Conservation (phyloP, 1,140 invertebrate genomes). For the Aethina tumida region DNA sequence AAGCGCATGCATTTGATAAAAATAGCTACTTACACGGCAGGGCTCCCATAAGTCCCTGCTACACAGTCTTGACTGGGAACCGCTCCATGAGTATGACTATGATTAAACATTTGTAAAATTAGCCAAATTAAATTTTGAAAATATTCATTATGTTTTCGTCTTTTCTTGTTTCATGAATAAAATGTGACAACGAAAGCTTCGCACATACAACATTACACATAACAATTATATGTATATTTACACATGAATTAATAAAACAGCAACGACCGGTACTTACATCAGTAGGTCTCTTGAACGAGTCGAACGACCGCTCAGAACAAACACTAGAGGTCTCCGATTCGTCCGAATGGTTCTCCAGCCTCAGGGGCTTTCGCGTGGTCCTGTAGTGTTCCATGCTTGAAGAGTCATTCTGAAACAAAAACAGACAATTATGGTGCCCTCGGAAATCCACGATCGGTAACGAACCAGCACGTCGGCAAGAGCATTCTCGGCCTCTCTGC, state of each 20-base stretch:
- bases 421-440: background rate
- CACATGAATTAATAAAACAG: background rate
- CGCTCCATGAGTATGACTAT: conserved; percentile 69
- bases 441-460: conserved; percentile 10
- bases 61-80: conserved; percentile 66
- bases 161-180: too few species aligned
- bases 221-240: background rate
- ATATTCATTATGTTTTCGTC: background rate
- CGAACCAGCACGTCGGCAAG: conserved; percentile 64
- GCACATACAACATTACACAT: conserved; percentile 8
- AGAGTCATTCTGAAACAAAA: conserved; percentile 20
- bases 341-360: conserved; percentile 44
- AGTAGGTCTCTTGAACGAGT: conserved; percentile 62
- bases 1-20: conserved; percentile 1
- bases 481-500: conserved; percentile 77
- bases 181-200: too few species aligned
- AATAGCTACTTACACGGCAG: conserved; percentile 32
- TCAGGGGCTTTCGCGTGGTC: conserved; percentile 26
- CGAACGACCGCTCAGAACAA: conserved; percentile 67
- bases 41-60: conserved; percentile 52
- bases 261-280: conserved; percentile 60
- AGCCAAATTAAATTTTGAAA: background rate
- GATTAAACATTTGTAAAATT: conserved; percentile 4
- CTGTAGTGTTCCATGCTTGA: conserved; percentile 17
- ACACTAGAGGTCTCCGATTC: conserved; percentile 92